Evolutionary conservation across 2,113 vertebrate genomes (phyloP), one percentile per base, ranked within the genome.

Genomic region (Passer domesticus): DNA sequence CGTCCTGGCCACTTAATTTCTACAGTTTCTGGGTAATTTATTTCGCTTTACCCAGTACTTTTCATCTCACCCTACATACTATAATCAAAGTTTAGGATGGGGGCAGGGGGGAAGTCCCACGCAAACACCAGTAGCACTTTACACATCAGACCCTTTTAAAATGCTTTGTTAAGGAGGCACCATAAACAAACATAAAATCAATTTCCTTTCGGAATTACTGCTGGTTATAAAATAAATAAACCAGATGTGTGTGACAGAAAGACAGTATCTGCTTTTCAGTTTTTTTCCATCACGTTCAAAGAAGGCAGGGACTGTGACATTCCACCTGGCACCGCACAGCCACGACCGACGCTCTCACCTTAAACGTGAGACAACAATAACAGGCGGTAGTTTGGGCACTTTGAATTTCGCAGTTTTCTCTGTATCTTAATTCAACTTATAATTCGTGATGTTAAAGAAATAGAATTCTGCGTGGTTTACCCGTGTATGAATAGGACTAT

Each of bases 301-400:
- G 39, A 21, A 16, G 27, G 27, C 60, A 49, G 13, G 46, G 31
- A 62, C 15, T 53, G 53, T 17, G 35, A n/a, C 3, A 17, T 62
- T 46, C 23, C 33, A 33, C 43, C 8, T 41, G 27, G 60, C 23
- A 73, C 30, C 3, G 10, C 23, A 16, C 31, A n/a, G 47, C 22
- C 27, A 3, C 7, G 64, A n/a, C 37, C 10, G 8, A 62, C 4
- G 8, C 8, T 30, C 50, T 69, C 33, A 30, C 3, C 0, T 1
- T 21, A n/a, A 35, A 55, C 2, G 31, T 12, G 5, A 49, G 37
- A 58, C 25, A 37, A 15, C 4, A 39, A 1, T 2, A 70, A 52
- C 20, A 66, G 22, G 11, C 3, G 28, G 31, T 8, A 31, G 22
- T 33, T 37, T 2, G 30, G 7, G 18, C 39, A 49, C 41, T 80